Evolutionary conservation across 2,113 vertebrate species (phyloP), one percentile per base, ranked within the genome.

Genomic region (Centrocercus urophasianus): DNA sequence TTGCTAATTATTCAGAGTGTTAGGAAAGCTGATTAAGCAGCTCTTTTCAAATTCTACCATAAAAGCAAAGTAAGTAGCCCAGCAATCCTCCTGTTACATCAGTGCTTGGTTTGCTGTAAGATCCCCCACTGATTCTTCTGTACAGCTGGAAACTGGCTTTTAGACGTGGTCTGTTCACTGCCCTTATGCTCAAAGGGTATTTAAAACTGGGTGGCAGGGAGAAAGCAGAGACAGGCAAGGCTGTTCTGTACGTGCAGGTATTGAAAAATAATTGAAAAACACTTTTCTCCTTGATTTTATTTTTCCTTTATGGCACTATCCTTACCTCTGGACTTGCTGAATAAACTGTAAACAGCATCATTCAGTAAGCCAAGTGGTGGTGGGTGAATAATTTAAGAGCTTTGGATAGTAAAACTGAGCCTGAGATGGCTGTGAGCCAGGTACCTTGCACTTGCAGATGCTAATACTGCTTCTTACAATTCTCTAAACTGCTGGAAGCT

Each of bases 21-120:
- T 93, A 85, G 74, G 85, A 85, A 97, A 97, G 86, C 96, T 96
- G 88, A 96, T 93, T 91, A 86, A 83, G 76, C 88, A 85, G 50
- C 88, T 65, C 67, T 96, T 94, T 86, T 89, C 90, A 96, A 79
- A 81, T 88, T 95, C 87, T 72, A 65, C 61, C 86, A 63, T 79
- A 79, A 93, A 91, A 91, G 60, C 60, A 86, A 82, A 94, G n/a
- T 77, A 93, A 94, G 64, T 91, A 80, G 69, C 60, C 74, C 42
- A 40, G 60, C 76, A 87, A 76, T 78, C 81, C 69, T 89, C 42
- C 47, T 80, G 25, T 85, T 92, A 30, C 28, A 70, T 89, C 59
- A 67, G 52, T 71, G 22, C 40, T 78, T 47, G n/a, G 30, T 63
- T 89, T 89, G 42, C 63, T 88, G 38, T 83, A 61, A 90, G 67